A percentile compares a stretch with the other conserved stretches of the same genome.
Conservation (phyloP, 2,888 invertebrate genomes). For the Eupithecia insigniata region DNA sequence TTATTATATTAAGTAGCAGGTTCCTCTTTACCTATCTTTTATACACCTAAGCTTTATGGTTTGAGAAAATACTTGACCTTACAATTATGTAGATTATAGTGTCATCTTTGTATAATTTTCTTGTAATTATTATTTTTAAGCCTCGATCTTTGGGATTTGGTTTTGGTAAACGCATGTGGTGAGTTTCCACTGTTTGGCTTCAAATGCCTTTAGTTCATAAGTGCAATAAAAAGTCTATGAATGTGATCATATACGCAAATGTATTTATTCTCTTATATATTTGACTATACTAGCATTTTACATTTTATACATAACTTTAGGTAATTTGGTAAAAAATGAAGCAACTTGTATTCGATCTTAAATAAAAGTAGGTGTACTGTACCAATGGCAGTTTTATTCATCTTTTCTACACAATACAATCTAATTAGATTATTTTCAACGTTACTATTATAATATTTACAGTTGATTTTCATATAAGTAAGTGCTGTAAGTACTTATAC, state of each 20-base stretch:
- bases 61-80: background rate
- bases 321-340: slow-evolving; percentile 70
- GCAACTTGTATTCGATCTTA: slow-evolving; percentile 67
- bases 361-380: slow-evolving; percentile 51
- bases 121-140: slow-evolving; percentile 39
- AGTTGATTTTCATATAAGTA: background rate
- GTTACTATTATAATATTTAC: background rate
- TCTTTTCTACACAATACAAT: slow-evolving; percentile 13
- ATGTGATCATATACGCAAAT: slow-evolving; percentile 78
- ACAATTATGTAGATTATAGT: background rate
- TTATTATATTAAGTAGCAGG: background rate
- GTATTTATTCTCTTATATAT: slow-evolving; percentile 67
- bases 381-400: slow-evolving; percentile 26
- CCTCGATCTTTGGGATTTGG: slow-evolving; percentile 61
- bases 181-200: slow-evolving; percentile 73
- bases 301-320: slow-evolving; percentile 63
- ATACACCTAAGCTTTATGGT: background rate
- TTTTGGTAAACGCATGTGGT: slow-evolving; percentile 80
- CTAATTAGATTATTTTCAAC: slow-evolving; percentile 20
- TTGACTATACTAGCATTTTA: slow-evolving; percentile 63
- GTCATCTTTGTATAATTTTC: slow-evolving; percentile 14
- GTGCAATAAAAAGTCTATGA: slow-evolving; percentile 72
- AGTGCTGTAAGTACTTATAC: background rate
- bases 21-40: background rate
- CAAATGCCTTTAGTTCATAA: slow-evolving; percentile 71